A percentile compares a stretch with the other conserved stretches of the same genome.
Evolutionary conservation across 2,888 invertebrate genomes (phyloP).

Genomic region (Serripes groenlandicus): DNA sequence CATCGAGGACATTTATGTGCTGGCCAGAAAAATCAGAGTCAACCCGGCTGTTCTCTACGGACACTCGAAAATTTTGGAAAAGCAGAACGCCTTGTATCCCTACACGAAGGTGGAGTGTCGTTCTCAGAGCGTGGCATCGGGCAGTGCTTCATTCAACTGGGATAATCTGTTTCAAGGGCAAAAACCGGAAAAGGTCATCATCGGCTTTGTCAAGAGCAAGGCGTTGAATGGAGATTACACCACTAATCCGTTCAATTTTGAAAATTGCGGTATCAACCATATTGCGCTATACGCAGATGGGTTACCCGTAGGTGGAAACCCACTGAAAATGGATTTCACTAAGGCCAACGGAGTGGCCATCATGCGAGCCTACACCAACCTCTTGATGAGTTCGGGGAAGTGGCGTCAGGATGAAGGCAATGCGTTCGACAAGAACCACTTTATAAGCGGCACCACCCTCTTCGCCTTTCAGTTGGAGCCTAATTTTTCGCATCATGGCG

Average conservation of each 20-base stretch:
- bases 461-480: slow-evolving; percentile 37
- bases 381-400: slow-evolving; percentile 18
- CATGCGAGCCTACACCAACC: slow-evolving; percentile 30
- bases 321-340: background rate
- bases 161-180: slow-evolving; percentile 48
- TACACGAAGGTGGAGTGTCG: slow-evolving; percentile 28
- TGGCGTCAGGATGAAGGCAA: slow-evolving; percentile 37
- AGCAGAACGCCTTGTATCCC: slow-evolving; percentile 37
- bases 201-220: slow-evolving; percentile 43
- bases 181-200: slow-evolving; percentile 34
- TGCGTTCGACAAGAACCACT: slow-evolving; percentile 23
- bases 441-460: slow-evolving; percentile 21
- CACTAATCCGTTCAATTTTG: slow-evolving; percentile 11
- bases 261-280: slow-evolving; percentile 24
- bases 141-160: slow-evolving; percentile 32
- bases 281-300: slow-evolving; percentile 35
- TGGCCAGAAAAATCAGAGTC: slow-evolving; percentile 26
- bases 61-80: slow-evolving; percentile 23
- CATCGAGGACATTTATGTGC: slow-evolving; percentile 24
- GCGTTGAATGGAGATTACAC: slow-evolving; percentile 43
- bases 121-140: slow-evolving; percentile 36
- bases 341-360: background rate
- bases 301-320: background rate
- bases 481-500: slow-evolving; percentile 11
- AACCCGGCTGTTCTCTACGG: slow-evolving; percentile 31